Base-by-base conservation (phyloP, 2,888 invertebrate species). In the Volucella inflata region DNA sequence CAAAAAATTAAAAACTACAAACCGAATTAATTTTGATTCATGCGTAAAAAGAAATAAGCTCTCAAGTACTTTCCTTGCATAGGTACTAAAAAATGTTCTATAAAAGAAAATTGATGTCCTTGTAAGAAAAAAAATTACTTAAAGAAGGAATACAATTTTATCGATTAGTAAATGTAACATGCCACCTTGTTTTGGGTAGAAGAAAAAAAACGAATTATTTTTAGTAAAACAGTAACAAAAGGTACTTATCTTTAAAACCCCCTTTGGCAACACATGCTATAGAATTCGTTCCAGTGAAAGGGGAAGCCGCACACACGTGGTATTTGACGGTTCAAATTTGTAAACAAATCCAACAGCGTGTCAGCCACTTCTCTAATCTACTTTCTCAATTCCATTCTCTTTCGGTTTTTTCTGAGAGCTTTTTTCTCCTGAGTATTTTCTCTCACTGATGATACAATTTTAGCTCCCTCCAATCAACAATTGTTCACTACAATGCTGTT, bases 391-490 rank as follows among this genome's bases (percentile, higher is more conserved):
- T 64, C 17, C 51, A 53, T 38, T 65, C 65, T 80, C 79, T 60
- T 16, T 30, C 40, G 10, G 42, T 30, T 55, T 60, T 71, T 21
- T 65, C 65, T 40, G 36, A 57, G 60, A 84, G 84, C 84, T 84
- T 84, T 83, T 65, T 50, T 65, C 84, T 76, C 75, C 70, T 60
- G 57, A 64, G 38, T 38, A 53, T 11, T 10, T 53, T 85, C 80
- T 72, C 76, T 46, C 51, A 57, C 64, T 57, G 16, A 46, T 67
- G 71, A 6, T 75, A 60, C 48, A 84, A 59, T 80, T 64, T 72
- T 76, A 62, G 81, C 64, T 77, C 81, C 85, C 85, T 81, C 85
- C 85, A 85, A 85, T 85, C 85, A 85, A 85, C 85, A 85, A 85
- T 85, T 81, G 81, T 85, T 85, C 85, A 64, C 57, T 30, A 68